Base-by-base conservation (phyloP, 2,888 invertebrate genomes). In the Colostygia pectinataria region DNA sequence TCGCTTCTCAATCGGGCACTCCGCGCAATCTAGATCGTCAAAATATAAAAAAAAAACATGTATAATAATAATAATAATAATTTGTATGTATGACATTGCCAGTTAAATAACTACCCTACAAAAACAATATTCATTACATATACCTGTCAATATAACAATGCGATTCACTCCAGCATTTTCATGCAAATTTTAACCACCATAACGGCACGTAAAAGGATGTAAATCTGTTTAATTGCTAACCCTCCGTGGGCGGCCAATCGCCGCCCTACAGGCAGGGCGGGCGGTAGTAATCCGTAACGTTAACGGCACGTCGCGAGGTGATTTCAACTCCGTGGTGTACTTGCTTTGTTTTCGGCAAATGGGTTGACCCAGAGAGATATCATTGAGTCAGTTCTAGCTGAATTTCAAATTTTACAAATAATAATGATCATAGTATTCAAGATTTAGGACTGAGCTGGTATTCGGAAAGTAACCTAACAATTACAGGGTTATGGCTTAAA, bases 211-310 rank as follows among this genome's bases (percentile, higher is more conserved):
- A 61, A 65, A 74, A 58, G 53, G 65, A 64, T 68, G 71, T 71
- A 70, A 77, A 70, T 68, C 71, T 69, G 71, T 64, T 70, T 77
- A 78, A 78, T 77, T 77, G 74, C 59, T 59, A 64, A 66, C 74
- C 74, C 68, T 75, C 71, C 54, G 34, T 47, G 32, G 41, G 29
- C 43, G 41, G 29, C 40, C 43, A 29, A 49, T 47, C 40, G 52
- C 53, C 50, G 57, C 52, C 42, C 46, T 28, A 32, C 33, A 32
- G 25, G 6, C 13, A 39, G 59, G 58, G 58, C 56, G 61, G 58
- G 55, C 44, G 52, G 46, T 40, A 20, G 12, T 29, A 15, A 37
- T 25, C 37, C 15, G 37, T 37, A 13, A 23, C 37, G 20, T 20
- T 33, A 29, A 29, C 29, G 29, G 13, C 2, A 20, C 9, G 25